Evolutionary conservation across 2,797 vertebrate genomes (phyloP), one percentile per base, ranked within the genome.

Genomic region (Thripadectes ignobilis): DNA sequence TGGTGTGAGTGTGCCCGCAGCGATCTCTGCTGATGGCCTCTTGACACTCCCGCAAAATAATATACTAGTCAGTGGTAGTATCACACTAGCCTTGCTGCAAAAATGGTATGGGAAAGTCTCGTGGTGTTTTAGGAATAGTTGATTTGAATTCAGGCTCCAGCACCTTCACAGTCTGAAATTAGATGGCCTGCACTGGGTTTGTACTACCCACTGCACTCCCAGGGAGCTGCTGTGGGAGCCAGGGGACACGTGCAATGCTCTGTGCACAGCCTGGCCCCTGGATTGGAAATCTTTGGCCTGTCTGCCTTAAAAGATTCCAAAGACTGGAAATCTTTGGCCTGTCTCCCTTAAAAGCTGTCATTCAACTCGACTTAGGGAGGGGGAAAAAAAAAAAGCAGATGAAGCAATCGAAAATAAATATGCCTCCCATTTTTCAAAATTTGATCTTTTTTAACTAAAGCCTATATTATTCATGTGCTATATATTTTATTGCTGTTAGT

Each of bases 401-500:
- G 10, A 89, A 94, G 20, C 23, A 67, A 20, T 46, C 38, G 12
- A 84, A 95, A 95, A 96, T 72, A 92, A 93, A 91, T 39, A 68
- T 32, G n/a, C 5, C 51, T 91, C 14, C 9, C 26, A 66, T 83
- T 89, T 94, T 93, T 89, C 51, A 92, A 85, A 95, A 77, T 19
- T 27, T 55, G n/a, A 27, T 72, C 61, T 7, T 85, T 96, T 92
- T 84, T 71, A 77, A 92, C 92, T 67, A 92, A 95, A 69, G 8
- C 4, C 6, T 91, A 10, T 91, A 87, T 94, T 92, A 95, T 85
- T 96, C 68, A 83, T 89, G 62, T 17, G 32, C 43, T 66, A 54
- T 95, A 63, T 94, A 62, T 92, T 90, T 92, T 94, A 93, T 88
- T 95, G 73, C 72, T 51, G 73, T 85, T 95, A 39, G 49, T 79